Conservation (phyloP, 2,888 invertebrate genomes). For the Catocala sponsa region DNA sequence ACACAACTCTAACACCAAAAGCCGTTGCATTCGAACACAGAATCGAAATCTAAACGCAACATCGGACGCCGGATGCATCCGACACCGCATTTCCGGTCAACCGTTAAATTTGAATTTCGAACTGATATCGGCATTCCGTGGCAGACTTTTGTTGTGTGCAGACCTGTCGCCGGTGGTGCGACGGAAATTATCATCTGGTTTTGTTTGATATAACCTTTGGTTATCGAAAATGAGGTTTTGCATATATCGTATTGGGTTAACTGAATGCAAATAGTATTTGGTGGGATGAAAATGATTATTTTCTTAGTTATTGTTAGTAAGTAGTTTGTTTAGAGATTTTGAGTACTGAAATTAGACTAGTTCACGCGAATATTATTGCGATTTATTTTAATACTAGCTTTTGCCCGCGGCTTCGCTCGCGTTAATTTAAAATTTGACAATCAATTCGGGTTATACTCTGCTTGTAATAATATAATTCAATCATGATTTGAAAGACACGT, state of each 20-base stretch:
- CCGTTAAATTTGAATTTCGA: conserved; percentile 84
- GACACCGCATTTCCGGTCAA: conserved; percentile 82
- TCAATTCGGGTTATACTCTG: too few species aligned
- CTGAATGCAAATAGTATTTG: too few species aligned
- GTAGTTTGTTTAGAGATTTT: too few species aligned
- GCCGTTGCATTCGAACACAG: conserved; percentile 32
- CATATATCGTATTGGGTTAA: neutral
- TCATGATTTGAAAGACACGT: too few species aligned
- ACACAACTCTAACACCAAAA: conserved; percentile 19
- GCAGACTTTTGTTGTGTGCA: conserved; percentile 71
- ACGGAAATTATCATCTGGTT: conserved; percentile 66
- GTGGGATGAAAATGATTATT: too few species aligned
- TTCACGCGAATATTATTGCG: too few species aligned
- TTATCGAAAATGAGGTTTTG: conserved; percentile 6
- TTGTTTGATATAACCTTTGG: conserved; percentile 35
- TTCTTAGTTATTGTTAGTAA: too few species aligned
- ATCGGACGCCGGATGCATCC: conserved; percentile 68
- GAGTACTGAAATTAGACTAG: too few species aligned
- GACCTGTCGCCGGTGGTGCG: conserved; percentile 61
- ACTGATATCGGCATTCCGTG: conserved; percentile 74
- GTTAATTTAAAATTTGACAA: too few species aligned
- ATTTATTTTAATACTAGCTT: too few species aligned
- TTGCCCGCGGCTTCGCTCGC: too few species aligned
- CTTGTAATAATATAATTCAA: too few species aligned
- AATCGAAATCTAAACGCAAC: conserved; percentile 53